These are phyloP conservation scores for Coreius guichenoti DNA, from an alignment of 2,797 vertebrate species.

Conservation along the genomic window DNA sequence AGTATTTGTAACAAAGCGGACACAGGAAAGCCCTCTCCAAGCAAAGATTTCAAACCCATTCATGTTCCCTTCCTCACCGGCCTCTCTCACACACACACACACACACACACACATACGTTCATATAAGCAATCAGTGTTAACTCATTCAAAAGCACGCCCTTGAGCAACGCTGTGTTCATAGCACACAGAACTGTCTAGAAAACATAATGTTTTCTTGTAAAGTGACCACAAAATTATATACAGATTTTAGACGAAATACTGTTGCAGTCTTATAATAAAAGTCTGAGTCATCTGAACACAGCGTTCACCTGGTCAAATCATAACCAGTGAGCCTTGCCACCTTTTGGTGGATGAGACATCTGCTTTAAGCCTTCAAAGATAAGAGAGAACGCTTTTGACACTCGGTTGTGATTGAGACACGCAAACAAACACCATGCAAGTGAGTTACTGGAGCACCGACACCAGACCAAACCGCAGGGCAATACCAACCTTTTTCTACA, in stretches of 20 bases:
- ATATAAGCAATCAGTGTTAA: conserved; percentile 7
- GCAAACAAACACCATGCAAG: conserved; percentile 47
- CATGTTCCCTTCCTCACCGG: conserved; percentile 13
- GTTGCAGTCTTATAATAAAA: neutral
- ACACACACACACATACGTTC: conserved; percentile 41
- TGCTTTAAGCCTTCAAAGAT: conserved; percentile 17
- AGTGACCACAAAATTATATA: neutral
- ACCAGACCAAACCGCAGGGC: conserved; percentile 46
- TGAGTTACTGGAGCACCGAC: conserved; percentile 35
- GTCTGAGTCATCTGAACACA: conserved; percentile 37
- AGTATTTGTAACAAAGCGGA: conserved; percentile 16
- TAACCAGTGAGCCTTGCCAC: neutral
- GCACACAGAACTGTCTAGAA: conserved; percentile 17
- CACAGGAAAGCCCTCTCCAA: conserved; percentile 9
- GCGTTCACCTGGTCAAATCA: conserved; percentile 1
- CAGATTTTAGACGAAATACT: neutral
- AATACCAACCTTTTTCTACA: conserved; percentile 85
- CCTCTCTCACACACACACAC: neutral
- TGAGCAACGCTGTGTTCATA: conserved; percentile 34
- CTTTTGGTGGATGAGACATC: conserved; percentile 6
- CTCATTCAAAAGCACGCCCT: conserved; percentile 29
- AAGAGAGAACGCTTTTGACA: neutral
- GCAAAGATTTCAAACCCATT: conserved; percentile 16
- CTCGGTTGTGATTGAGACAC: conserved; percentile 22
- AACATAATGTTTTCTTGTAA: neutral